Evolutionary conservation across 2,888 invertebrate genomes (phyloP).

Genomic region (Oscheius sp.): DNA sequence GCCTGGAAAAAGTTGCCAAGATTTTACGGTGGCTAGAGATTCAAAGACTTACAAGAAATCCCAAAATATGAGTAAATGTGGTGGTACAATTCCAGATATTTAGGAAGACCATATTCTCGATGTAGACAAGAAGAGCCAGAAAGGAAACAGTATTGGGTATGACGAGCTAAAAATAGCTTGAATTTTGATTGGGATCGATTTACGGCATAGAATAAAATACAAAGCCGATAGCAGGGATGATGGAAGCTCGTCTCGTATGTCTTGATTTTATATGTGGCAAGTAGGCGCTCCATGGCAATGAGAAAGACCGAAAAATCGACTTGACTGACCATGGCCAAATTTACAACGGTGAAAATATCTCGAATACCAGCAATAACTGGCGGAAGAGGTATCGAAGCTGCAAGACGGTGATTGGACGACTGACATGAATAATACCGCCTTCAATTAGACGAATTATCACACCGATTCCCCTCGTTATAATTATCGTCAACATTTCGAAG

Average conservation of each 20-base stretch:
- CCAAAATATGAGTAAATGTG: conserved; percentile 15
- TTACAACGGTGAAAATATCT: neutral
- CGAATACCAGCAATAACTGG: neutral
- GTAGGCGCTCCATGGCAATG: conserved; percentile 18
- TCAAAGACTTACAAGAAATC: neutral
- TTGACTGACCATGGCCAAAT: conserved; percentile 5
- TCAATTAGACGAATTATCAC: conserved; percentile 16
- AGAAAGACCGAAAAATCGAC: conserved; percentile 24
- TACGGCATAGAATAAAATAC: conserved; percentile 7
- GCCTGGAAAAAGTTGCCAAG: conserved; percentile 1
- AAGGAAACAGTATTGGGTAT: neutral
- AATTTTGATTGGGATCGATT: neutral
- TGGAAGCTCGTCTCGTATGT: conserved; percentile 15
- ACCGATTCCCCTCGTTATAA: conserved; percentile 8
- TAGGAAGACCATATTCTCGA: neutral
- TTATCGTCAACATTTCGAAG: neutral
- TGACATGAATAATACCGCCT: neutral
- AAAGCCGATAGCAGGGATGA: neutral
- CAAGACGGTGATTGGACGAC: neutral
- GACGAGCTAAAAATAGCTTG: neutral
- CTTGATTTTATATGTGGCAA: conserved; percentile 14
- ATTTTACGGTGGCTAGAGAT: neutral
- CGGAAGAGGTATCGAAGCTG: conserved; percentile 9
- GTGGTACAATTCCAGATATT: conserved; percentile 9
- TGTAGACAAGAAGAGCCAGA: neutral